Percentiles rank a stretch among this genome's conserved stretches.
Conservation (phyloP, 2,888 invertebrate species). For the Zygothrica quintamaculata region DNA sequence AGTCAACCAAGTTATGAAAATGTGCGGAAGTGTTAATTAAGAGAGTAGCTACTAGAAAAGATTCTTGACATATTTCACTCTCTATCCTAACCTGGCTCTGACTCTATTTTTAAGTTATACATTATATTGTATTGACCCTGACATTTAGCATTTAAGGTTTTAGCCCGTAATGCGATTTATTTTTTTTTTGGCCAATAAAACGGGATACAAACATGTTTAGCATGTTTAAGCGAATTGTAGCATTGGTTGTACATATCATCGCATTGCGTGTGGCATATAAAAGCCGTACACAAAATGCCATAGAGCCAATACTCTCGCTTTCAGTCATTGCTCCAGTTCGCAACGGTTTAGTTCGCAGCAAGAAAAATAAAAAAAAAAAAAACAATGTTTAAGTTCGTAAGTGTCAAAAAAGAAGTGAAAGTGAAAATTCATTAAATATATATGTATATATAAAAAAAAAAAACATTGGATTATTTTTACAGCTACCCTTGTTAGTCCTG, state of each 20-base stretch:
- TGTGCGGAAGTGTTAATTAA: conserved; percentile 43
- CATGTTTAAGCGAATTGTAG: conserved; percentile 73
- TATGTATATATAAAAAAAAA: too few relatives aligned
- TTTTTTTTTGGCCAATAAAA: conserved; percentile 69
- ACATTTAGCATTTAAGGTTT: conserved; percentile 73
- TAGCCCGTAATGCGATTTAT: conserved; percentile 52
- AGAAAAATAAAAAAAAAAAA: background rate
- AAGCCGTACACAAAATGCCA: conserved; percentile 59
- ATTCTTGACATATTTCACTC: too few relatives aligned
- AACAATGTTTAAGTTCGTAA: conserved; percentile 80
- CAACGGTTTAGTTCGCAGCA: background rate
- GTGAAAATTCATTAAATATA: too few relatives aligned
- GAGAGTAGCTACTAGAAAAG: too few relatives aligned
- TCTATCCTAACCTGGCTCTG: too few relatives aligned
- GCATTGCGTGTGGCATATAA: conserved; percentile 66
- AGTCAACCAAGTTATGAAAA: background rate
- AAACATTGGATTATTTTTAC: too few relatives aligned
- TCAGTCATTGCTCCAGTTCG: conserved; percentile 36
- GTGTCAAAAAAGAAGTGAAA: conserved; percentile 48
- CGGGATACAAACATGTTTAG: conserved; percentile 83
- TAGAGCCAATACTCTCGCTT: conserved; percentile 62
- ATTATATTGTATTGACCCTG: conserved; percentile 73
- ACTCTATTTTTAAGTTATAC: too few relatives aligned
- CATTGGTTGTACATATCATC: conserved; percentile 33
- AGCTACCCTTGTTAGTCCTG: conserved; percentile 51